These are phyloP conservation scores for Tipula unca DNA, from an alignment of 2,888 invertebrate species.

Conservation along the genomic window DNA sequence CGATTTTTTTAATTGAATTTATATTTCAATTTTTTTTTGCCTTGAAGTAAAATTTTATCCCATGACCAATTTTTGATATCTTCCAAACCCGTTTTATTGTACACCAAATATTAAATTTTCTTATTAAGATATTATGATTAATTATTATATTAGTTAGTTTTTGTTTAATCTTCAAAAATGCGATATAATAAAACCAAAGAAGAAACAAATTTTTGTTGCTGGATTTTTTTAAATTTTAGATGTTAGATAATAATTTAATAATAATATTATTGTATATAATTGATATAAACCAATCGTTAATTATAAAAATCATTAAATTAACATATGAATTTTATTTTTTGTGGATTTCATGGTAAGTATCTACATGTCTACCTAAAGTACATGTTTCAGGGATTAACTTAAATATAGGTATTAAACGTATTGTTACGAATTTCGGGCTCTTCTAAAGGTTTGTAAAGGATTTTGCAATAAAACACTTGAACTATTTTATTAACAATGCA, in stretches of 20 bases:
- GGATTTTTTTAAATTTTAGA: background rate
- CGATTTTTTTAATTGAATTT: background rate
- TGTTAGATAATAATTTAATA: background rate
- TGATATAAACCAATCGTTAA: background rate
- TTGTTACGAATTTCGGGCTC: no score
- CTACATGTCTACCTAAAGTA: no score
- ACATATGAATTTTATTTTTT: background rate
- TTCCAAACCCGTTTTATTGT: background rate
- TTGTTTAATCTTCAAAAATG: background rate
- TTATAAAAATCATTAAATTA: background rate
- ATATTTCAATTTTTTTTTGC: background rate
- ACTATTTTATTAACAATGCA: no score
- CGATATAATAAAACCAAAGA: background rate
- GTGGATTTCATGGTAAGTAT: background rate
- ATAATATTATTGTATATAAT: background rate
- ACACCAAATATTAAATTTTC: background rate
- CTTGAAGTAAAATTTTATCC: background rate
- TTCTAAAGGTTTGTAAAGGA: no score
- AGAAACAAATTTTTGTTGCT: background rate
- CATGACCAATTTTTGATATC: background rate
- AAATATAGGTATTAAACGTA: no score
- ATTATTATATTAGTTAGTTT: background rate
- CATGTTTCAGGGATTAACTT: no score
- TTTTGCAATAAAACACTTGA: no score
- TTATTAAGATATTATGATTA: background rate